A percentile compares a stretch with the other conserved stretches of the same genome.
These are phyloP conservation scores for Carettochelys insculpta DNA, from an alignment of 2,113 vertebrate species.

Conservation along the genomic window DNA sequence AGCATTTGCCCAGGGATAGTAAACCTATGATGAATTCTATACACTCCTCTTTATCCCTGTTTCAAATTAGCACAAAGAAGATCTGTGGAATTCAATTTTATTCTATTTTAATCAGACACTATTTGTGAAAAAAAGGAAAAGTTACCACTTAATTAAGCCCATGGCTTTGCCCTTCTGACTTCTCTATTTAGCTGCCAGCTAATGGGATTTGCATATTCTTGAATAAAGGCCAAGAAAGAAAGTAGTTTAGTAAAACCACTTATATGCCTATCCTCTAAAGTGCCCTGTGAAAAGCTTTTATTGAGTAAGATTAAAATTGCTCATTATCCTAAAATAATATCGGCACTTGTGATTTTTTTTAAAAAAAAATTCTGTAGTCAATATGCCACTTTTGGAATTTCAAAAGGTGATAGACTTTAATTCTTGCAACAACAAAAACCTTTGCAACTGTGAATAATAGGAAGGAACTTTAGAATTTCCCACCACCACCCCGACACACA, in stretches of 20 bases:
- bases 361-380: slow-evolving; percentile 76
- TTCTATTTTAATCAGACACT: slow-evolving; percentile 40
- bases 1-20: neutral
- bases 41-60: neutral
- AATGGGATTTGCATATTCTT: slow-evolving; percentile 72
- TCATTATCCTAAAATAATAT: slow-evolving; percentile 80
- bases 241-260: slow-evolving; percentile 75
- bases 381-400: slow-evolving; percentile 75
- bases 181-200: slow-evolving; percentile 72
- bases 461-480: slow-evolving; percentile 46
- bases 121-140: slow-evolving; percentile 53
- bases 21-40: slow-evolving; percentile 34
- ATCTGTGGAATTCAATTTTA: slow-evolving; percentile 35
- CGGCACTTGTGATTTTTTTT: slow-evolving; percentile 70
- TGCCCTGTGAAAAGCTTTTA: slow-evolving; percentile 73
- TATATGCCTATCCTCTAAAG: slow-evolving; percentile 76
- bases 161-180: slow-evolving; percentile 65
- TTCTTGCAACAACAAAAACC: slow-evolving; percentile 63
- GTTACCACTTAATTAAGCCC: slow-evolving; percentile 65
- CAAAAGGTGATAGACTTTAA: slow-evolving; percentile 70
- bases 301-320: slow-evolving; percentile 79
- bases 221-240: slow-evolving; percentile 74
- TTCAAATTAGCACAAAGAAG: slow-evolving; percentile 40
- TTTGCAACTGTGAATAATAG: slow-evolving; percentile 67
- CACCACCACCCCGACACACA: neutral